These are phyloP conservation scores for Hucho hucho DNA, from an alignment of 2,113 vertebrate species.

Conservation along the genomic window DNA sequence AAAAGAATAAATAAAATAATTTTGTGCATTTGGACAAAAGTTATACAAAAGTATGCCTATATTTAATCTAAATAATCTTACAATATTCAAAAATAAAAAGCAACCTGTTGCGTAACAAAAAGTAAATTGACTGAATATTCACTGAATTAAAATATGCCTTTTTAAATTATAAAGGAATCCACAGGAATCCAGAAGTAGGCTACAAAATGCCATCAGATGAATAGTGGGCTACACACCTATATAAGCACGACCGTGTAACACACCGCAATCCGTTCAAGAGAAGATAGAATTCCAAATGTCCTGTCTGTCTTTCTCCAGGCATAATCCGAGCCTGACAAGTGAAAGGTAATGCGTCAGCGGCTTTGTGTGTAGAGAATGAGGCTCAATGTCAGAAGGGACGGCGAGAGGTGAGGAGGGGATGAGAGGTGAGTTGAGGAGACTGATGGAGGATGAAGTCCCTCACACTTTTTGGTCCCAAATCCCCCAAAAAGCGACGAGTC, in stretches of 20 bases:
- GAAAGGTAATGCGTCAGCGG: slow-evolving; percentile 77
- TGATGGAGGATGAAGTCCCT: slow-evolving; percentile 67
- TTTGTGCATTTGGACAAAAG: slow-evolving; percentile 14
- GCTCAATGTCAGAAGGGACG: too few relatives aligned
- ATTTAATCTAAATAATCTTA: neutral
- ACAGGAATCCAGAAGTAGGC: neutral
- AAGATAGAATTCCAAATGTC: neutral
- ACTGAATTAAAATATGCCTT: neutral
- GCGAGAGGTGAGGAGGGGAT: slow-evolving; percentile 55
- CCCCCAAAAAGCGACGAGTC: slow-evolving; percentile 79
- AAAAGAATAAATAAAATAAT: neutral
- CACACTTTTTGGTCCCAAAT: slow-evolving; percentile 78
- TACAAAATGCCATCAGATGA: neutral
- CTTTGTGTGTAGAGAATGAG: slow-evolving; percentile 30
- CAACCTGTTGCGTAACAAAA: slow-evolving; percentile 21
- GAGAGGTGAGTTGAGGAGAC: slow-evolving; percentile 50
- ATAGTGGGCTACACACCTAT: neutral
- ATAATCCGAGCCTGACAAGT: slow-evolving; percentile 53
- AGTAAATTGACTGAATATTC: neutral
- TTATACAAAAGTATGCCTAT: neutral
- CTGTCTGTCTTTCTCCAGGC: neutral
- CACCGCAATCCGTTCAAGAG: neutral
- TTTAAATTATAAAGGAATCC: neutral
- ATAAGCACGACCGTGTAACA: neutral
- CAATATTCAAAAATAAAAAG: neutral